These are phyloP conservation scores for Eulemur rufifrons DNA, from an alignment of 2,113 vertebrate species.

Conservation along the genomic window DNA sequence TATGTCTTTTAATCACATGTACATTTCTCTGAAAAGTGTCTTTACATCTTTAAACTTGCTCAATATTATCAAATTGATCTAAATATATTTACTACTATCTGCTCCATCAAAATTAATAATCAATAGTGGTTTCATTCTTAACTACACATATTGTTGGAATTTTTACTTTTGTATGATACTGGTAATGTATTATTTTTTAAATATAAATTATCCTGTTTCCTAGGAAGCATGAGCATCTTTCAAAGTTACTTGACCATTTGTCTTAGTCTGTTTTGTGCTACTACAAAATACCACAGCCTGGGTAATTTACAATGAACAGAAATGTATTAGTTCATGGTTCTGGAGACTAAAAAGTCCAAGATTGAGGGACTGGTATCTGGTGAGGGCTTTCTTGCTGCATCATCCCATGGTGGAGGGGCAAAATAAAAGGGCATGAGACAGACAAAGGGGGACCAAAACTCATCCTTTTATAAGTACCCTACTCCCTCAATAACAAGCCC, in stretches of 20 bases:
- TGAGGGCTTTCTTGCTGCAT: neutral
- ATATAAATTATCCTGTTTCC: neutral
- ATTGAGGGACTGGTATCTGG: too few relatives aligned
- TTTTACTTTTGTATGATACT: neutral
- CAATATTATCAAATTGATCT: neutral
- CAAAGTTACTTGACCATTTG: neutral
- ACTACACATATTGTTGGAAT: neutral
- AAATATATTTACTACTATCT: neutral
- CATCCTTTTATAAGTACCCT: neutral
- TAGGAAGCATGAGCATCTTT: neutral
- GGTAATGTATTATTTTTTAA: neutral
- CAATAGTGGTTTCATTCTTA: neutral
- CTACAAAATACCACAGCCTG: neutral
- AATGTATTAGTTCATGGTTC: neutral
- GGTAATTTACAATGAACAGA: neutral
- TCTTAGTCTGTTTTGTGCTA: neutral
- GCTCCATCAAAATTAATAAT: neutral
- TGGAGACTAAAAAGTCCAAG: neutral
- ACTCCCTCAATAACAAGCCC: too few relatives aligned
- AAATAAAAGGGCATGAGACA: neutral
- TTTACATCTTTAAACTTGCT: neutral
- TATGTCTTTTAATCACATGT: neutral
- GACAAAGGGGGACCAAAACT: too few relatives aligned
- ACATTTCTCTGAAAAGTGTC: neutral
- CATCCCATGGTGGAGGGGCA: neutral